phyloP scores from a whole-genome alignment of 2,113 vertebrate species.

The Neotragus pygmaeus region DNA sequence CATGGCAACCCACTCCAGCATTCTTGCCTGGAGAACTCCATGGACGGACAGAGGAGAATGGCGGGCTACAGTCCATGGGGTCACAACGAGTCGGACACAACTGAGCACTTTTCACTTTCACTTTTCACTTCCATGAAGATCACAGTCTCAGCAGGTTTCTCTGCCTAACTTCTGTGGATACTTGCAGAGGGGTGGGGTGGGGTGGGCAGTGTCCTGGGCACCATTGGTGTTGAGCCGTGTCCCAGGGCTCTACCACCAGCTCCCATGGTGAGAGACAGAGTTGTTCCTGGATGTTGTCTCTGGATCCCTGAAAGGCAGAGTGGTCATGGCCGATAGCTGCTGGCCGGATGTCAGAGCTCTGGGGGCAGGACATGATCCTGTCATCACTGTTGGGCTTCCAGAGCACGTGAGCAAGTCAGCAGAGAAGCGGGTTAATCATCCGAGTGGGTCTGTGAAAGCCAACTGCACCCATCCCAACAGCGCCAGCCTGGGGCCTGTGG shows the following conservation, averaged over 20 bases:
- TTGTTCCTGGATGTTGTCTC: rapidly evolving
- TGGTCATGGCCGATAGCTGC: rapidly evolving
- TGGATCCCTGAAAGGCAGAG: background rate
- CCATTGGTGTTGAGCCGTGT: rapidly evolving
- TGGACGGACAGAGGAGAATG: background rate
- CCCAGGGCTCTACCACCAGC: background rate
- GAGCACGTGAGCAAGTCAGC: rapidly evolving
- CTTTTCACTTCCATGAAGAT: background rate
- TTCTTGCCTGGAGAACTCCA: background rate
- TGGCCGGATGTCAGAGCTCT: background rate
- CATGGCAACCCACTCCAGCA: background rate
- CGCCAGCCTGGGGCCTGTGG: background rate
- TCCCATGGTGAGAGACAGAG: background rate
- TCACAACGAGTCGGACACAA: background rate
- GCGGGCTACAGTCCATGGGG: background rate
- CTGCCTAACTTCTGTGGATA: rapidly evolving
- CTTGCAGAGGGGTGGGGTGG: rapidly evolving
- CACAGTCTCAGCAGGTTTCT: rapidly evolving
- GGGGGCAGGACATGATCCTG: rapidly evolving
- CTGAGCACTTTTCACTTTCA: background rate
- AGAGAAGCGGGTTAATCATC: rapidly evolving
- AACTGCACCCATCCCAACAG: rapidly evolving
- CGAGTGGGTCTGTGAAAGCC: rapidly evolving
- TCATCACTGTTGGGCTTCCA: rapidly evolving
- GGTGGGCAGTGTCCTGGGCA: background rate